A percentile compares a stretch with the other conserved stretches of the same genome.
Evolutionary conservation across 2,113 vertebrate genomes (phyloP).

Genomic region (Oncorhynchus keta): DNA sequence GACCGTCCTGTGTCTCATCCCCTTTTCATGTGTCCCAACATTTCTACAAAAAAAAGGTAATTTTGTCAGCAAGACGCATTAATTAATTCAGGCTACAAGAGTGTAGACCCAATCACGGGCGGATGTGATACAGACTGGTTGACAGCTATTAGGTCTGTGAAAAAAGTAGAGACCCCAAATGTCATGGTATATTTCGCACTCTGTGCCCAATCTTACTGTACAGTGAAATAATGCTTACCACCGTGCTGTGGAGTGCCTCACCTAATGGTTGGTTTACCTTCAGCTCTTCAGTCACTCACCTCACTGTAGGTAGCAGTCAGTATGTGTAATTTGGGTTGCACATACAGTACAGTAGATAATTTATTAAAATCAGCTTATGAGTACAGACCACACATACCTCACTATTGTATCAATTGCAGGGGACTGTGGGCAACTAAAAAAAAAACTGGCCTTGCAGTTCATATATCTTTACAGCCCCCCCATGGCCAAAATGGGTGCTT

Average conservation of each 20-base stretch:
- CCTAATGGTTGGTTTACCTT: neutral
- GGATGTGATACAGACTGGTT: no score
- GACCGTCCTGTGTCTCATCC: no score
- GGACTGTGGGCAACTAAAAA: neutral
- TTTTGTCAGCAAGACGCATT: no score
- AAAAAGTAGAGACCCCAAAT: no score
- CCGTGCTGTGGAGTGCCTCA: neutral
- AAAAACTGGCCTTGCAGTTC: slow-evolving; percentile 11
- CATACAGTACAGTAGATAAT: neutral
- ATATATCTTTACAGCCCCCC: slow-evolving; percentile 16
- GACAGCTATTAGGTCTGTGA: no score
- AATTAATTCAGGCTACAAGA: no score
- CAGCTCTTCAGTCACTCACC: neutral
- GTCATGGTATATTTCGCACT: no score
- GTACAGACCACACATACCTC: neutral
- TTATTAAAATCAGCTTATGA: slow-evolving; percentile 18
- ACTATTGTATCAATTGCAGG: neutral
- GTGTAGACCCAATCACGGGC: no score
- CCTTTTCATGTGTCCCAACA: no score
- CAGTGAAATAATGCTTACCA: neutral
- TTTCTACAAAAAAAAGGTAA: no score
- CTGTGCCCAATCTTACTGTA: no score
- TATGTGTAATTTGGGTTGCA: slow-evolving; percentile 15
- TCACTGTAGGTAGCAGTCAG: neutral
- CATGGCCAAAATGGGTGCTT: neutral